Conservation (phyloP, 35 echinoderm and acorn worm genomes). For the Apostichopus japonicus region DNA sequence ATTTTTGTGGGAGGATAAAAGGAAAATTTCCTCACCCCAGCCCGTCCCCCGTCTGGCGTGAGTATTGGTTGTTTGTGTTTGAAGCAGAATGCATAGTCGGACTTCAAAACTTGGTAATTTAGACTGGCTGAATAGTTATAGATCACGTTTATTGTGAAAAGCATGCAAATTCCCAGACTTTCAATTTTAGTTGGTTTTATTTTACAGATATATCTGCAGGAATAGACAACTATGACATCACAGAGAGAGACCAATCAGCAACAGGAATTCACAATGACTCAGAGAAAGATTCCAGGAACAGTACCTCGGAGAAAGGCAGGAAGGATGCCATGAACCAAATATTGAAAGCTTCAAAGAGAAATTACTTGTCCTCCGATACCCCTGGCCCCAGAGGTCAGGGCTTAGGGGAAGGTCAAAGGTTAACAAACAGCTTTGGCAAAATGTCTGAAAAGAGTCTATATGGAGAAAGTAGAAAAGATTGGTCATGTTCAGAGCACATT, state of each 20-base stretch:
- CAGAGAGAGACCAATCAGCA: not conserved
- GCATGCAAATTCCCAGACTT: no score
- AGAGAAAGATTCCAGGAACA: not conserved
- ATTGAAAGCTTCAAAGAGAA: slow-evolving; percentile 7
- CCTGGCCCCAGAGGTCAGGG: not conserved
- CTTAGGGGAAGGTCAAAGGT: not conserved
- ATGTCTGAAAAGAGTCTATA: not conserved
- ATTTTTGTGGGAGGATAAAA: no score
- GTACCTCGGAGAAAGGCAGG: not conserved
- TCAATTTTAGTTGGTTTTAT: not conserved
- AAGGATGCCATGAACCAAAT: not conserved
- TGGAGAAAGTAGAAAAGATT: not conserved
- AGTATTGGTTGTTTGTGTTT: no score
- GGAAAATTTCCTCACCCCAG: no score
- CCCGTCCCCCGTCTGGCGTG: no score
- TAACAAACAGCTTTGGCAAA: not conserved
- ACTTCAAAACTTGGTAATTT: no score
- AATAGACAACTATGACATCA: not conserved
- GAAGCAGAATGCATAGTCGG: no score
- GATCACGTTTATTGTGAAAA: no score
- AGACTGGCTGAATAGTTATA: no score
- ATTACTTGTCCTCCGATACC: not conserved
- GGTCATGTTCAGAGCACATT: not conserved
- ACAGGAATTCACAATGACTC: not conserved
- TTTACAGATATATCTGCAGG: not conserved